Evolutionary conservation across 2,113 vertebrate species (phyloP).

Genomic region (Microcebus tavaratra): DNA sequence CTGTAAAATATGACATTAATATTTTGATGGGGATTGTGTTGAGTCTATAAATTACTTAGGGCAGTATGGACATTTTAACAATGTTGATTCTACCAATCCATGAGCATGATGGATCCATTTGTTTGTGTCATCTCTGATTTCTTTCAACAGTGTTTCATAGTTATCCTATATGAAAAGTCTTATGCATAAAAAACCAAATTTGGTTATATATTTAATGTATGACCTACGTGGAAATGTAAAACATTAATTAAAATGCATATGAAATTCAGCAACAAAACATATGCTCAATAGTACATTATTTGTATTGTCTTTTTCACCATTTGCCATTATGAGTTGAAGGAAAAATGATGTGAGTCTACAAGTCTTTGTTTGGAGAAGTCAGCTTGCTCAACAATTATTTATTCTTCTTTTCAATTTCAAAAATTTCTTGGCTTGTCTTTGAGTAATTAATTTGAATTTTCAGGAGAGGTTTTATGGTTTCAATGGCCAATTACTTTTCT

Average conservation of each 20-base stretch:
- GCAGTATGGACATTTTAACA: too few relatives aligned
- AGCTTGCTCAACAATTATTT: constrained; percentile 33
- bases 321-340: neutral
- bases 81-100: too few relatives aligned
- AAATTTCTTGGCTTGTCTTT: neutral
- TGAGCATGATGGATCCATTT: too few relatives aligned
- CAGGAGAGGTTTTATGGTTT: neutral
- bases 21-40: too few relatives aligned
- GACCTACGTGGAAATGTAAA: neutral
- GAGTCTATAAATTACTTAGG: too few relatives aligned
- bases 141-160: too few relatives aligned
- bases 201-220: neutral
- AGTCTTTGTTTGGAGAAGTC: neutral
- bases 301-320: neutral
- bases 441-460: constrained; percentile 46
- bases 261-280: neutral
- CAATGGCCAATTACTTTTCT: neutral
- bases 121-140: too few relatives aligned
- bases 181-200: neutral
- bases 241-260: neutral
- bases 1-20: too few relatives aligned
- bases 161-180: neutral
- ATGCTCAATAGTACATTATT: neutral
- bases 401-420: constrained; percentile 31
- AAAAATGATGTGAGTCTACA: neutral